A percentile compares a stretch with the other conserved stretches of the same genome.
Conservation (phyloP, 1,140 invertebrate genomes). For the Pectinophora gossypiella region DNA sequence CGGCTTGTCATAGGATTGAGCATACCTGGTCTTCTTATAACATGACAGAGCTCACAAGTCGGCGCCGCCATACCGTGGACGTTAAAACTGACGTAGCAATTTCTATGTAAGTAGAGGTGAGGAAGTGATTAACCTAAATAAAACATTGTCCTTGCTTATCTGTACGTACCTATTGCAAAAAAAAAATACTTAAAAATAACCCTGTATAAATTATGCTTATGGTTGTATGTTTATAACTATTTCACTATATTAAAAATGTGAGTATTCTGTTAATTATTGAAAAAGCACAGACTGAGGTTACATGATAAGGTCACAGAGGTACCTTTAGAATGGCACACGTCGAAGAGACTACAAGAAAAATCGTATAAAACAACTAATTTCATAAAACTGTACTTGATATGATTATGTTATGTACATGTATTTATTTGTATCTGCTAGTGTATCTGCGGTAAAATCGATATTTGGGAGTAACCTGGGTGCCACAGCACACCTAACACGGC, state of each 20-base stretch:
- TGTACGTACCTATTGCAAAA: constrained; percentile 19
- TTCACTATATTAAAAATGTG: constrained; percentile 54
- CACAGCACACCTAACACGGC: neutral
- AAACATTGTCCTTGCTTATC: neutral
- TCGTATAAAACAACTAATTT: constrained; percentile 52
- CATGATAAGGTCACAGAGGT: constrained; percentile 55
- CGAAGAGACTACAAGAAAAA: constrained; percentile 53
- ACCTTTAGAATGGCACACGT: constrained; percentile 66
- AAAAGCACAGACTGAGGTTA: constrained; percentile 65
- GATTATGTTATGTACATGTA: constrained; percentile 62
- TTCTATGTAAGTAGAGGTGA: constrained; percentile 3
- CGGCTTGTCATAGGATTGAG: no score
- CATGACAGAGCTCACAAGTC: no score
- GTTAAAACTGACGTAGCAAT: no score
- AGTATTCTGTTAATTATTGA: constrained; percentile 67
- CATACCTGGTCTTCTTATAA: no score
- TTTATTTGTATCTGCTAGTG: constrained; percentile 25
- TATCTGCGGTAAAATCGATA: constrained; percentile 26
- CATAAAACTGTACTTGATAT: constrained; percentile 65
- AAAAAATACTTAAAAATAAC: constrained; percentile 60
- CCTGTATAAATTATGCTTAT: constrained; percentile 74
- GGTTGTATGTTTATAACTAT: constrained; percentile 53
- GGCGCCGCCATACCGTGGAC: no score
- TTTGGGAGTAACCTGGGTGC: constrained; percentile 1
- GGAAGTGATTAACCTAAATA: neutral